phyloP scores from a whole-genome alignment of 2,113 vertebrate genomes.

The Seriola dumerili region DNA sequence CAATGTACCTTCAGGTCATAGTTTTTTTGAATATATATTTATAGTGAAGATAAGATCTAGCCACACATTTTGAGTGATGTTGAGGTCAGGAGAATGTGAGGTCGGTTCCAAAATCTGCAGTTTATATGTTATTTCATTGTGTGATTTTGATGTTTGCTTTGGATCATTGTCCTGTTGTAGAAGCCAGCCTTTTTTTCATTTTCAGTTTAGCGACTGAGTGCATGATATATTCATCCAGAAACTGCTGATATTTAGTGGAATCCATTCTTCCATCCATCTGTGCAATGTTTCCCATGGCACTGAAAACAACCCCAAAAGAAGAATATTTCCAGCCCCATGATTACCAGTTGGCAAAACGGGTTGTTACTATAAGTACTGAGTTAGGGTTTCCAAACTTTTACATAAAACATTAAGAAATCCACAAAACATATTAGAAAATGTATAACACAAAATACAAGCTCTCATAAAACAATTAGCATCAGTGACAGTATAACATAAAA shows the following conservation, averaged over 20 bases:
- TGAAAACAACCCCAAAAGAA: not conserved
- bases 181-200: not conserved
- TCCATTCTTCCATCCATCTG: not conserved
- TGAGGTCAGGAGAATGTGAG: not conserved
- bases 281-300: not conserved
- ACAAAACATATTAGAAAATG: not conserved
- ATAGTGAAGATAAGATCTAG: not conserved
- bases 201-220: constrained; percentile 1
- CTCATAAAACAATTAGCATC: not conserved
- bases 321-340: not conserved
- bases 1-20: not conserved
- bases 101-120: not conserved
- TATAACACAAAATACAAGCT: not conserved
- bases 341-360: not conserved
- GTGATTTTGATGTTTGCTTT: not conserved
- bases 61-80: not conserved
- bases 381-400: not conserved
- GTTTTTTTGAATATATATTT: not conserved
- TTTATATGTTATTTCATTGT: not conserved
- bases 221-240: not conserved
- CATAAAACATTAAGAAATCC: not conserved
- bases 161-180: not conserved
- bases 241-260: not conserved
- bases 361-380: not conserved
- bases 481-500: not conserved